These are phyloP conservation scores for Polyploca ridens DNA, from an alignment of 2,888 invertebrate genomes.

Conservation along the genomic window DNA sequence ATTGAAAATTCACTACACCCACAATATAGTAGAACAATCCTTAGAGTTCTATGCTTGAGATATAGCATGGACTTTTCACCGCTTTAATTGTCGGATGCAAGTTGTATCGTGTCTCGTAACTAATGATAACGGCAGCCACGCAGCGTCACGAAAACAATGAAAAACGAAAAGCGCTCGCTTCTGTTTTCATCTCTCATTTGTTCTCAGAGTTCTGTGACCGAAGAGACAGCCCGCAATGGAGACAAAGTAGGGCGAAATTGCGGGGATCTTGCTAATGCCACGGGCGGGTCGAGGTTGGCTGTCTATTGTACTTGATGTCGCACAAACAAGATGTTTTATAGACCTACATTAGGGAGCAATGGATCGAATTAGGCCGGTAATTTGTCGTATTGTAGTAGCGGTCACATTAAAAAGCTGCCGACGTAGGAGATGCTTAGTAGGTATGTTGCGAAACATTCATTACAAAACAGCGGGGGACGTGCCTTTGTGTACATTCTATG, in stretches of 20 bases:
- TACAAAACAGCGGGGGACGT: conserved; percentile 17
- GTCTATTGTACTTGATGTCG: conserved; percentile 67
- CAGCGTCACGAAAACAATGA: conserved; percentile 62
- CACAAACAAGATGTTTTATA: conserved; percentile 79
- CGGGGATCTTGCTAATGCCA: conserved; percentile 59
- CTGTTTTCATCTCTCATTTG: conserved; percentile 68
- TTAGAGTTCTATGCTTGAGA: conserved; percentile 3
- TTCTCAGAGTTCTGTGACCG: conserved; percentile 42
- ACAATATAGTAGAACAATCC: neutral
- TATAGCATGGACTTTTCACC: conserved; percentile 28
- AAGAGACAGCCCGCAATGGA: conserved; percentile 63
- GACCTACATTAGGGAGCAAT: conserved; percentile 69
- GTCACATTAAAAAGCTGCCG: conserved; percentile 44
- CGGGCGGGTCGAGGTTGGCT: conserved; percentile 50
- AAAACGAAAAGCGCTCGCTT: conserved; percentile 56
- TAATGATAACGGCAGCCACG: conserved; percentile 38
- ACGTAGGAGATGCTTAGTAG: conserved; percentile 14
- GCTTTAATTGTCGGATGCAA: conserved; percentile 37
- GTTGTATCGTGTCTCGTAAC: conserved; percentile 36
- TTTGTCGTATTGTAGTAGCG: conserved; percentile 58
- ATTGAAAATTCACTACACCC: neutral
- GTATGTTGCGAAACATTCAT: neutral
- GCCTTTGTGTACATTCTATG: conserved; percentile 17
- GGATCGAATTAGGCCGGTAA: conserved; percentile 70
- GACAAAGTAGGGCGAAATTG: conserved; percentile 74